These are phyloP conservation scores for Zootermopsis nevadensis DNA, from an alignment of 2,888 invertebrate genomes.

Conservation along the genomic window DNA sequence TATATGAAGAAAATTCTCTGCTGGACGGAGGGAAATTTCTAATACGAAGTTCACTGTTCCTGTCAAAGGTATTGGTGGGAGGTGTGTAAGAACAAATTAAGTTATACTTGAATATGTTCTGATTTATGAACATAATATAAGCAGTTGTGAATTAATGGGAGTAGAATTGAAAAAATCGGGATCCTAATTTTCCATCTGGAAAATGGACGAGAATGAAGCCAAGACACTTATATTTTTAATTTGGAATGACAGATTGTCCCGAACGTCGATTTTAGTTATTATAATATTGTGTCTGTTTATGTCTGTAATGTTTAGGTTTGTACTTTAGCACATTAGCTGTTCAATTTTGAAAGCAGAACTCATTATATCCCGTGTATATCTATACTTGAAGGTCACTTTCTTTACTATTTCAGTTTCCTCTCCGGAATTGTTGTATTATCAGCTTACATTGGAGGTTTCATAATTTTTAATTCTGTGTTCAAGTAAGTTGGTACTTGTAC, in stretches of 20 bases:
- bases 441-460: slow-evolving; percentile 62
- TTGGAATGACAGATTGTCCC: slow-evolving; percentile 51
- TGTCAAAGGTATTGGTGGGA: too few relatives aligned
- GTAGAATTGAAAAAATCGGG: too few relatives aligned
- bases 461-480: slow-evolving; percentile 61
- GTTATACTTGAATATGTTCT: too few relatives aligned
- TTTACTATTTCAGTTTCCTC: slow-evolving; percentile 59
- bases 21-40: too few relatives aligned
- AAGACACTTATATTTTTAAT: slow-evolving; percentile 49
- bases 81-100: too few relatives aligned
- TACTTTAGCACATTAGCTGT: background rate
- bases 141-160: too few relatives aligned
- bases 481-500: slow-evolving; percentile 57
- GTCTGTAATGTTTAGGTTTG: slow-evolving; percentile 46
- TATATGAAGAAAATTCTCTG: too few relatives aligned
- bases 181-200: background rate
- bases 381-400: background rate
- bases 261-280: slow-evolving; percentile 48
- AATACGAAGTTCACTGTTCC: too few relatives aligned
- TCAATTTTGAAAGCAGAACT: background rate
- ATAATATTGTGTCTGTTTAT: slow-evolving; percentile 46
- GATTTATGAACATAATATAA: too few relatives aligned
- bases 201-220: slow-evolving; percentile 52
- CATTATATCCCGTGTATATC: background rate
- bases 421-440: slow-evolving; percentile 60